Evolutionary conservation across 92 coral and sea anemone species (phyloP), one percentile per base, ranked within the genome.

Genomic region (Virgularia gustaviana): DNA sequence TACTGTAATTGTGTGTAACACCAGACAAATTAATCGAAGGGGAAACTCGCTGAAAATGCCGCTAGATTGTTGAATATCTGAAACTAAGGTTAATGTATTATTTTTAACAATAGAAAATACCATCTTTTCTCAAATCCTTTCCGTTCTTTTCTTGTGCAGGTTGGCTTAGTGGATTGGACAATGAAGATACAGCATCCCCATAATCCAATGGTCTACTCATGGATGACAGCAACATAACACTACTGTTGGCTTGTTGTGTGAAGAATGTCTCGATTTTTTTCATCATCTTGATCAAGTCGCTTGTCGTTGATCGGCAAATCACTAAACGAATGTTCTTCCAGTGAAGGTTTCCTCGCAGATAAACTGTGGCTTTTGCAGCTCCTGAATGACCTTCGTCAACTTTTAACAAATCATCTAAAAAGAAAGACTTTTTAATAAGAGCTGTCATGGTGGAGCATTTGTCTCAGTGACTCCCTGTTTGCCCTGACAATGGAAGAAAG

Each of bases 271-370:
- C 91, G 19, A 92, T 92, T 83, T 92, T 92, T 25, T 89, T 87
- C 1, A 79, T 74, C 98, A 92, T 89, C 71, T 92, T 92, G 27
- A 92, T 88, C 65, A 92, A 66, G 81, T 92, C 98, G 25, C 94
- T 96, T 1, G 98, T 89, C 2, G 98, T 92, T 15, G 98, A 92
- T 25, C 98, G 98, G 49, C 90, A 87, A 28, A 92, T 92, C 90
- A 92, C 90, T 51, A 92, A 65, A 47, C 90, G 83, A 74, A 92
- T 77, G 81, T 87, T 96, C n/a, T 81, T 92, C 98, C 98, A 92
- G 30, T 89, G 84, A 77, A 92, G 66, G 60, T 90, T 91, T 5
- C 96, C 98, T 20, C 86, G 90, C 65, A 92, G 83, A 76, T 86
- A 89, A 49, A 92, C 90, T 74, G 90, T 87, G 35, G 88, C 90